A percentile compares a stretch with the other conserved stretches of the same genome.
These are phyloP conservation scores for Stictonetta naevosa DNA, from an alignment of 2,113 vertebrate genomes.

Conservation along the genomic window DNA sequence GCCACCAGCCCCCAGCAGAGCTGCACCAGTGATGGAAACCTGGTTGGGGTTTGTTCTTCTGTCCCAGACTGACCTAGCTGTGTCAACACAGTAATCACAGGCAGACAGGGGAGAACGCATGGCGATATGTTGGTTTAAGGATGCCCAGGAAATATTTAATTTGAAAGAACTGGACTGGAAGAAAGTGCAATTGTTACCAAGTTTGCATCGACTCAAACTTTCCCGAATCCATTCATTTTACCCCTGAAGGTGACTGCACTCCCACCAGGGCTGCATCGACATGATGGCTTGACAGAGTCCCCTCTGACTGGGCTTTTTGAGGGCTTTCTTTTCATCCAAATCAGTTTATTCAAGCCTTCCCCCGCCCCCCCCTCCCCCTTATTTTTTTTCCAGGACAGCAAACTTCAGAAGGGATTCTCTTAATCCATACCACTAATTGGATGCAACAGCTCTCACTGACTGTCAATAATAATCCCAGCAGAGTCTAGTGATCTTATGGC, in stretches of 20 bases:
- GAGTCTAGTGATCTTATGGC: background rate
- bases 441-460: background rate
- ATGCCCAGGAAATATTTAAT: too few species aligned
- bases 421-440: background rate
- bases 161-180: background rate
- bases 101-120: background rate
- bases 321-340: background rate
- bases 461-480: background rate
- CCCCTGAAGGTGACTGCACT: background rate
- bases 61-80: background rate
- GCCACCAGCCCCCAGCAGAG: background rate
- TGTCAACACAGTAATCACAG: background rate
- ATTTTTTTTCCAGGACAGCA: background rate
- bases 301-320: background rate
- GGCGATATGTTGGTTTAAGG: rapidly evolving
- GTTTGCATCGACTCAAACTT: background rate
- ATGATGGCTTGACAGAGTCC: background rate
- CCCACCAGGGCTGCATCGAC: too few species aligned
- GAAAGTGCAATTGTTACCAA: background rate
- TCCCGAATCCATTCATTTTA: background rate
- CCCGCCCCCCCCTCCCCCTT: too few species aligned
- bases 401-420: background rate
- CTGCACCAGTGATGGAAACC: background rate
- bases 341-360: rapidly evolving
- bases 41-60: background rate